Conservation (phyloP, 2,797 vertebrate genomes). For the Spinus olivaceus region DNA sequence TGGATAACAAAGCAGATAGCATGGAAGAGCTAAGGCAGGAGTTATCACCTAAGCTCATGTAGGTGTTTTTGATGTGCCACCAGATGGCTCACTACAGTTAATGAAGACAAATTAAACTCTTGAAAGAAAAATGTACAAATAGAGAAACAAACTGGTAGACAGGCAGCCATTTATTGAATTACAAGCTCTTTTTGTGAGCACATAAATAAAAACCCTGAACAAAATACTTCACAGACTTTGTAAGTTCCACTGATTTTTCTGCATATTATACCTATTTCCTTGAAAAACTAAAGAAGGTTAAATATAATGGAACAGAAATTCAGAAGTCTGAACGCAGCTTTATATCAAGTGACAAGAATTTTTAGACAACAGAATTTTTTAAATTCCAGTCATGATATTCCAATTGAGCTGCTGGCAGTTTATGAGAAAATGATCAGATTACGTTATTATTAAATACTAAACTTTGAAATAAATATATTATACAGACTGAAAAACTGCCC, state of each 20-base stretch:
- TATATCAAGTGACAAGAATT: background rate
- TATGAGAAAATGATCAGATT: background rate
- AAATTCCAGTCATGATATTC: background rate
- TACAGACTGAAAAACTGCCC: background rate
- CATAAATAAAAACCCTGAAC: background rate
- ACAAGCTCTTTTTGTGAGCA: background rate
- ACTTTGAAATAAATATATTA: background rate
- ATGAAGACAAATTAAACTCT: background rate
- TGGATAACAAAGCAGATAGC: background rate
- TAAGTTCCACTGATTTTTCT: background rate
- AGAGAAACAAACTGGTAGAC: background rate
- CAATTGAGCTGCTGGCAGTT: background rate
- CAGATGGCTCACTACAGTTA: constrained; percentile 13
- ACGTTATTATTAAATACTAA: background rate
- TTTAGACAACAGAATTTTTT: background rate
- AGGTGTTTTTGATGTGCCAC: background rate
- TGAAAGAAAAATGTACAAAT: background rate
- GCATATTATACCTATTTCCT: background rate
- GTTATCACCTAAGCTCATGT: background rate
- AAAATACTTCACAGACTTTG: background rate
- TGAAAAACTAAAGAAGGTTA: background rate
- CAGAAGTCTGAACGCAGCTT: background rate
- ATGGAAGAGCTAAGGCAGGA: background rate
- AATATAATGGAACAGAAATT: background rate
- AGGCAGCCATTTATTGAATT: background rate